These are phyloP conservation scores for Ptilodon capucinus DNA, from an alignment of 2,888 invertebrate genomes.

Conservation along the genomic window DNA sequence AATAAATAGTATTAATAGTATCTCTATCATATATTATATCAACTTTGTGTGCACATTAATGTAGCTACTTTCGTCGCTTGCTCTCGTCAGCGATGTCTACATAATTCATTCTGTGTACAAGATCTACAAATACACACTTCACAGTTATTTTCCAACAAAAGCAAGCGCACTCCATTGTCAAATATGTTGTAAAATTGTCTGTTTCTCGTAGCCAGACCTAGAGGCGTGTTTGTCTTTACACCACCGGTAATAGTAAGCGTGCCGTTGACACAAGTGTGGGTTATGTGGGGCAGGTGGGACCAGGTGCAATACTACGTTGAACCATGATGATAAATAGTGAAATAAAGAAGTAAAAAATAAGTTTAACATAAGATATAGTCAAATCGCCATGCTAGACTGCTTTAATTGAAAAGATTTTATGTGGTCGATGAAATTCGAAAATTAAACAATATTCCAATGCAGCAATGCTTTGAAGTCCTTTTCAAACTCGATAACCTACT, in stretches of 20 bases:
- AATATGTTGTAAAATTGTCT: background rate
- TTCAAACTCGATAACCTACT: too few relatives aligned
- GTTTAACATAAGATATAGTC: too few relatives aligned
- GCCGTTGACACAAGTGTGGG: background rate
- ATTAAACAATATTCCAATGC: too few relatives aligned
- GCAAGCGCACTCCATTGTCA: background rate
- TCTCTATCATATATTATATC: too few relatives aligned
- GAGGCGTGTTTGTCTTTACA: background rate
- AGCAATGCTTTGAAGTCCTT: too few relatives aligned
- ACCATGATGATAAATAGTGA: too few relatives aligned
- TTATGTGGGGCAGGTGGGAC: background rate
- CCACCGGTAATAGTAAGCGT: background rate
- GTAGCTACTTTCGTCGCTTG: background rate
- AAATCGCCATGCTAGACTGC: too few relatives aligned
- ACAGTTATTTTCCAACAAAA: background rate
- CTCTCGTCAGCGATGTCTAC: background rate
- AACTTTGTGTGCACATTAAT: too few relatives aligned
- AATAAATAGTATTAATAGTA: too few relatives aligned
- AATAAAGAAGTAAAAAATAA: too few relatives aligned
- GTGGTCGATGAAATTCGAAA: too few relatives aligned
- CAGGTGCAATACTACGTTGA: background rate
- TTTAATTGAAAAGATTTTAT: too few relatives aligned
- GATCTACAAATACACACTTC: background rate
- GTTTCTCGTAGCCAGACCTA: background rate
- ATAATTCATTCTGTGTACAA: background rate